Percentiles rank a stretch among this genome's conserved stretches.
Conservation (phyloP, 2,113 vertebrate genomes). For the Procapra przewalskii region DNA sequence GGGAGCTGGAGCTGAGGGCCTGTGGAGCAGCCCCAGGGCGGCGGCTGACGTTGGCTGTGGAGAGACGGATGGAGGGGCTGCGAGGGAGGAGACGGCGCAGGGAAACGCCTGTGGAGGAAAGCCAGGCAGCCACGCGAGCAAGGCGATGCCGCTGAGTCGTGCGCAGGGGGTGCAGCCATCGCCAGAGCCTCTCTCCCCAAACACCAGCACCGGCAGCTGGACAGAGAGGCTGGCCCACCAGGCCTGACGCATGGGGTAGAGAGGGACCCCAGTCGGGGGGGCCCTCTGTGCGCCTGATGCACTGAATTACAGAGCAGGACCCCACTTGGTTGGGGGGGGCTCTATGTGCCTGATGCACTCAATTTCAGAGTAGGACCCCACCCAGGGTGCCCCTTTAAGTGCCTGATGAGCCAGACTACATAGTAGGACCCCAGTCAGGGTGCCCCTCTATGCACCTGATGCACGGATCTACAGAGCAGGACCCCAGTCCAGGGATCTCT, state of each 20-base stretch:
- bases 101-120: neutral
- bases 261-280: too few species aligned
- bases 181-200: too few species aligned
- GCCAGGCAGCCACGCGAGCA: neutral
- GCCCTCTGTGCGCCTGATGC: too few species aligned
- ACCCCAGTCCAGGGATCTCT: neutral
- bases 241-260: too few species aligned
- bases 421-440: too few species aligned
- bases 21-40: neutral
- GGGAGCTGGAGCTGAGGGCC: neutral
- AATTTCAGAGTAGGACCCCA: accelerated
- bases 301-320: too few species aligned
- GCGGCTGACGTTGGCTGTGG: neutral
- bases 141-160: accelerated
- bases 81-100: neutral
- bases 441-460: accelerated
- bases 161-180: too few species aligned
- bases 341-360: accelerated
- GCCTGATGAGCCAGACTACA: accelerated
- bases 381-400: accelerated
- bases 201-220: too few species aligned
- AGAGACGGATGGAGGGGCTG: neutral
- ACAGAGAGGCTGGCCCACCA: too few species aligned
- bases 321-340: too few species aligned
- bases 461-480: accelerated